Percentiles rank a stretch among this genome's conserved stretches.
Evolutionary conservation across 2,113 vertebrate genomes (phyloP).

Genomic region (Zosterops pallidus): DNA sequence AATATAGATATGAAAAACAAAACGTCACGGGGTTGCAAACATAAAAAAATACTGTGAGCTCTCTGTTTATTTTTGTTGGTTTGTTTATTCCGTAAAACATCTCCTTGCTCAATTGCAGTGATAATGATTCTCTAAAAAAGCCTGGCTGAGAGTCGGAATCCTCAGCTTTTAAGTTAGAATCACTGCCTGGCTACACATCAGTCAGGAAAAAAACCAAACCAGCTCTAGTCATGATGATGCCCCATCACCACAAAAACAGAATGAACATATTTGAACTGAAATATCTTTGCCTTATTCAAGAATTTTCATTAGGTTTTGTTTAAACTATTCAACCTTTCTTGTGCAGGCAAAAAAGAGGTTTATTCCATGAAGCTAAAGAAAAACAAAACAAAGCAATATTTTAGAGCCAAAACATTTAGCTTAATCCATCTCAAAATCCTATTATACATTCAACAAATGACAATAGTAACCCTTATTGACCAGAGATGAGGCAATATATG

Average conservation of each 20-base stretch:
- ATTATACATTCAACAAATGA: background rate
- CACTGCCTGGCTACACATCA: slow-evolving; percentile 38
- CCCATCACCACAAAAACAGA: background rate
- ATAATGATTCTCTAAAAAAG: slow-evolving; percentile 11
- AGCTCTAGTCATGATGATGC: background rate
- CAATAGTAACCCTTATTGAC: background rate
- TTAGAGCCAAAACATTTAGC: slow-evolving; percentile 8
- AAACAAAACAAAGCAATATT: background rate
- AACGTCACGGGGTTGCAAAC: background rate
- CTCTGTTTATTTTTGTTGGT: slow-evolving; percentile 32
- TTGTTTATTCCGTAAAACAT: background rate
- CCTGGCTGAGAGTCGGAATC: background rate
- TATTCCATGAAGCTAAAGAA: background rate
- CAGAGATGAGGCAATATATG: background rate
- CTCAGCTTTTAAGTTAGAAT: slow-evolving; percentile 29
- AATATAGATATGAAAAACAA: slow-evolving; percentile 24
- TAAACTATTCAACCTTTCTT: slow-evolving; percentile 9
- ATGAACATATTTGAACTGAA: background rate
- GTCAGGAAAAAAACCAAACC: slow-evolving; percentile 23
- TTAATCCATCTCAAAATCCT: slow-evolving; percentile 20
- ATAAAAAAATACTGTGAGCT: background rate
- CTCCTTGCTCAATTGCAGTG: background rate
- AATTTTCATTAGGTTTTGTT: slow-evolving; percentile 50
- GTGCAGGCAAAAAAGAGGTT: background rate
- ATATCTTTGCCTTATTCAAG: slow-evolving; percentile 18